Percentiles rank a stretch among this genome's conserved stretches.
Conservation (phyloP, 1,140 invertebrate genomes). For the Carposina sasakii region DNA sequence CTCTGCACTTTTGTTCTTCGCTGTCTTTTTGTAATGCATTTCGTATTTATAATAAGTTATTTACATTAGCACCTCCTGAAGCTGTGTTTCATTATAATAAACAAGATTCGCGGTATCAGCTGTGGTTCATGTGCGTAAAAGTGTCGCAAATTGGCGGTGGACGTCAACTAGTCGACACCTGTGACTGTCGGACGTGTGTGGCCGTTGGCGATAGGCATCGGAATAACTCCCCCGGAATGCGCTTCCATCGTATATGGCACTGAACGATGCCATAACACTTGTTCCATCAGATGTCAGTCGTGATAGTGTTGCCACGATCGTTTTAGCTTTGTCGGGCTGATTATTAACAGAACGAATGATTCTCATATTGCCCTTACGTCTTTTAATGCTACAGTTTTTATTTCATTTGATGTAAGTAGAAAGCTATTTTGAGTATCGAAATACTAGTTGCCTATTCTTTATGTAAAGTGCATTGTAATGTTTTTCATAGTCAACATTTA, state of each 20-base stretch:
- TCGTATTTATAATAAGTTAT: too few species aligned
- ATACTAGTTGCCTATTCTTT: too few species aligned
- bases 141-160: conserved; percentile 39
- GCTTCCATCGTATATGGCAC: conserved; percentile 43
- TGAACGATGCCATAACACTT: conserved; percentile 55
- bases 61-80: too few species aligned
- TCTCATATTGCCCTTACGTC: conserved; percentile 12
- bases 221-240: conserved; percentile 39
- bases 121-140: conserved; percentile 38
- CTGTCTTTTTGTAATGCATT: conserved; percentile 48
- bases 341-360: conserved; percentile 38
- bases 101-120: conserved; percentile 31
- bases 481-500: too few species aligned
- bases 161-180: conserved; percentile 40
- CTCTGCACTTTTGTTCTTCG: conserved; percentile 58
- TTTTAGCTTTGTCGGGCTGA: conserved; percentile 33
- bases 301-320: conserved; percentile 32
- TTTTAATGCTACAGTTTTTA: conserved; percentile 11
- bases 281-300: conserved; percentile 41
- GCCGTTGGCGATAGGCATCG: conserved; percentile 43
- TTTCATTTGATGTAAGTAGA: too few species aligned
- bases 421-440: too few species aligned
- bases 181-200: conserved; percentile 39
- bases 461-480: too few species aligned
- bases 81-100: too few species aligned